Percentiles rank a stretch among this genome's conserved stretches.
Conservation (phyloP, 2,888 invertebrate genomes). For the Hirtodrosophila alboralis region DNA sequence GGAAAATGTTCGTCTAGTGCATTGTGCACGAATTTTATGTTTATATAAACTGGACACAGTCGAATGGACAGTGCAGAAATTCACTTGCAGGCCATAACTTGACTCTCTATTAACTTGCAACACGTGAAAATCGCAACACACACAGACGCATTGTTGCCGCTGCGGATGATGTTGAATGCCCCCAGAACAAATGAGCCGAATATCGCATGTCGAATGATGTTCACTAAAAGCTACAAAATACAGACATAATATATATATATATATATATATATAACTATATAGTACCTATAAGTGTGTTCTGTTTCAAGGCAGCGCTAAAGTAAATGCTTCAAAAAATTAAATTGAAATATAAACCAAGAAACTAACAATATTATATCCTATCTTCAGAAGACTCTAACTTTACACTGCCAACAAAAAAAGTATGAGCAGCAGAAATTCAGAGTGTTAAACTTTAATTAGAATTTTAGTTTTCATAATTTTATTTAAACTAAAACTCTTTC, state of each 20-base stretch:
- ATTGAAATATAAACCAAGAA: constrained; percentile 5
- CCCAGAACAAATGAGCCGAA: constrained; percentile 63
- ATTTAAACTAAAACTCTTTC: too few species aligned
- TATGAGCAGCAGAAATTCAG: constrained; percentile 7
- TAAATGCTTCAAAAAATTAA: constrained; percentile 6
- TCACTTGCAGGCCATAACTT: constrained; percentile 64
- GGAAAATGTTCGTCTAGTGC: constrained; percentile 76
- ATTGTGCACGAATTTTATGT: constrained; percentile 73
- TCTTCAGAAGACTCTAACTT: too few species aligned
- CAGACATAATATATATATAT: not conserved
- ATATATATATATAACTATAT: too few species aligned
- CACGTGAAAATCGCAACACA: constrained; percentile 62
- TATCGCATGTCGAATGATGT: constrained; percentile 55
- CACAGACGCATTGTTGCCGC: constrained; percentile 25
- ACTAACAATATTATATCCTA: constrained; percentile 18
- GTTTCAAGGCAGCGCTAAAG: constrained; percentile 32
- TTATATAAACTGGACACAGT: constrained; percentile 53
- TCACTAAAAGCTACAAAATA: constrained; percentile 18
- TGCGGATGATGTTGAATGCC: constrained; percentile 60
- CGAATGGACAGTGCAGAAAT: constrained; percentile 34
- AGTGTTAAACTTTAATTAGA: not conserved
- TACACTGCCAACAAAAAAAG: constrained; percentile 8
- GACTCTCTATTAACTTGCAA: constrained; percentile 63
- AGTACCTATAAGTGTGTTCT: constrained; percentile 1
- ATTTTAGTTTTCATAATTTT: too few species aligned